Conservation (phyloP, 2,797 vertebrate genomes). For the Remorina albescens region DNA sequence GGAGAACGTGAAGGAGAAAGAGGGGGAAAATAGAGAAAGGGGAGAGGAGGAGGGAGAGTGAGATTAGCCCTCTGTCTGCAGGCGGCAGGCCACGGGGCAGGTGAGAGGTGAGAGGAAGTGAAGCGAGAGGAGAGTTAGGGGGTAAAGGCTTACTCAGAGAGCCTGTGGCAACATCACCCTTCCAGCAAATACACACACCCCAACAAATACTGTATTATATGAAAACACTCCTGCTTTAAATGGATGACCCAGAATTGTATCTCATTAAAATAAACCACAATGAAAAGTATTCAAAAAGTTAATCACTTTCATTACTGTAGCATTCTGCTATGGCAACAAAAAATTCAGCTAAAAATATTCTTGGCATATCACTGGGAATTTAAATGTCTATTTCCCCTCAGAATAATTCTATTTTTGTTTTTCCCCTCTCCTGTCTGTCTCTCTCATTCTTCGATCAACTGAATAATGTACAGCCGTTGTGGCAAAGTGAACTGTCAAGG, state of each 20-base stretch:
- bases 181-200: conserved; percentile 40
- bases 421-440: conserved; percentile 48
- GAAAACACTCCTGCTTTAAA: conserved; percentile 13
- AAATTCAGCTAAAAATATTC: conserved; percentile 54
- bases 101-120: conserved; percentile 78
- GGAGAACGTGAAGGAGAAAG: conserved; percentile 44
- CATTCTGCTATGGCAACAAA: conserved; percentile 17
- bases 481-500: conserved; percentile 83
- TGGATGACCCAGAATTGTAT: conserved; percentile 22
- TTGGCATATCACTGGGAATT: conserved; percentile 60
- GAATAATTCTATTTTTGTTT: conserved; percentile 65
- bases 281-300: conserved; percentile 14
- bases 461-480: conserved; percentile 80
- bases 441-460: conserved; percentile 68
- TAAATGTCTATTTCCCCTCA: conserved; percentile 57
- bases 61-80: conserved; percentile 67
- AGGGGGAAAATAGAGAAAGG: neutral
- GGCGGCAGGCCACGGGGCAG: conserved; percentile 73
- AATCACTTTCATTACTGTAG: conserved; percentile 1
- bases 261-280: neutral
- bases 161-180: conserved; percentile 40
- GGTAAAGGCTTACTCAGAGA: conserved; percentile 66
- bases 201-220: conserved; percentile 46
- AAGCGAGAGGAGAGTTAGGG: conserved; percentile 55
- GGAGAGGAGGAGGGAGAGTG: conserved; percentile 20